Percentiles rank a stretch among this genome's conserved stretches.
phyloP scores from a whole-genome alignment of 2,113 vertebrate species.

The Spilogale gracilis region DNA sequence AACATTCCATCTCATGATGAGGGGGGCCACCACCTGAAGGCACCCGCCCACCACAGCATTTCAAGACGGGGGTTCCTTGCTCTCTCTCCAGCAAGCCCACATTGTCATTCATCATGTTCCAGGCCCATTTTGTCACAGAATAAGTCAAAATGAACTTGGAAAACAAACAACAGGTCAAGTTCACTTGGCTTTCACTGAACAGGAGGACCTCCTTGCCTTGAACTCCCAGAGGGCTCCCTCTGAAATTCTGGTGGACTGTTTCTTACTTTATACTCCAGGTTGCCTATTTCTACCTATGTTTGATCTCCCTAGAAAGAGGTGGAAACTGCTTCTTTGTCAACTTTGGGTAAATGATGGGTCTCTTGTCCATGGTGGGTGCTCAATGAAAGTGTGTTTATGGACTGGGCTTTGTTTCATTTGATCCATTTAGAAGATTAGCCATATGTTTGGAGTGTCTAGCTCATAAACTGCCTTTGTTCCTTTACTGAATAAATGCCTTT shows the following conservation, averaged over 20 bases:
- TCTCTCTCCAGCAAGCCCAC: neutral
- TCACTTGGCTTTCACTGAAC: neutral
- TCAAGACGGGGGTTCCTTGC: accelerated
- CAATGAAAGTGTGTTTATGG: neutral
- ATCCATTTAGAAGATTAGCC: neutral
- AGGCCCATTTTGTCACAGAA: neutral
- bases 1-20: neutral
- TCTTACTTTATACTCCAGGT: neutral
- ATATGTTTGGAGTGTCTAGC: neutral
- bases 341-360: neutral
- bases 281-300: neutral
- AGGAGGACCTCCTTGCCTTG: neutral
- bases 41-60: neutral
- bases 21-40: neutral
- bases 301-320: neutral
- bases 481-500: constrained; percentile 11
- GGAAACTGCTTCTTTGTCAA: neutral
- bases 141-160: neutral
- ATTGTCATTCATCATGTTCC: neutral
- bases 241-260: neutral
- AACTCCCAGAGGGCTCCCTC: neutral
- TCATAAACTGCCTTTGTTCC: neutral
- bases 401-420: neutral
- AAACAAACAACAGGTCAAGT: neutral
- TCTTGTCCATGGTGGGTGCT: neutral